Conservation (phyloP, 2,888 invertebrate species). For the Heliconius ethilla region DNA sequence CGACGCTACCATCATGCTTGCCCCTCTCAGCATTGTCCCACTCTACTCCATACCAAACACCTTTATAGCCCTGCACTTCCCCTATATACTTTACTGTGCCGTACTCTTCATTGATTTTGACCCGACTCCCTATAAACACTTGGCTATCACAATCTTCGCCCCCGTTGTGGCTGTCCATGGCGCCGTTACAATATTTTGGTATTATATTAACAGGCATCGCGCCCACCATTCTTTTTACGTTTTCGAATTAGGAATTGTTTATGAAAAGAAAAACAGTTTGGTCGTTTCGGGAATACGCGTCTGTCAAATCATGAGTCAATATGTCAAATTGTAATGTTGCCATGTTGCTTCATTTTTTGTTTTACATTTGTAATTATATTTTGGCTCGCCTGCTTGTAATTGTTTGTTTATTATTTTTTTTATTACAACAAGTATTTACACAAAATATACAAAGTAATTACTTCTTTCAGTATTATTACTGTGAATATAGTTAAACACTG, state of each 20-base stretch:
- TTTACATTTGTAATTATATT: not conserved
- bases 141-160: conserved; percentile 72
- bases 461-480: too few relatives aligned
- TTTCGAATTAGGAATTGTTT: conserved; percentile 77
- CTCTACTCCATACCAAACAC: conserved; percentile 96
- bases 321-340: conserved; percentile 33
- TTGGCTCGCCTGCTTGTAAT: too few relatives aligned
- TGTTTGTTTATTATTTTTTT: not conserved
- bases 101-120: conserved; percentile 72
- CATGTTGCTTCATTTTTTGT: not conserved
- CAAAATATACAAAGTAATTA: not conserved
- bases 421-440: not conserved
- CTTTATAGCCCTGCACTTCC: conserved; percentile 85
- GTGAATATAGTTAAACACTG: not conserved
- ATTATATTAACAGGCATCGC: conserved; percentile 80
- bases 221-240: conserved; percentile 78
- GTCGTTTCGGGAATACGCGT: conserved; percentile 59
- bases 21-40: conserved; percentile 96
- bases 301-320: conserved; percentile 53
- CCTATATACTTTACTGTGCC: conserved; percentile 88
- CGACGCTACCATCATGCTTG: conserved; percentile 94
- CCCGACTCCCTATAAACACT: conserved; percentile 75
- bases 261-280: conserved; percentile 74
- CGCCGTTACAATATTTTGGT: conserved; percentile 79
- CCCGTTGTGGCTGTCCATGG: conserved; percentile 78